A percentile compares a stretch with the other conserved stretches of the same genome.
These are phyloP conservation scores for Holacanthus passer DNA, from an alignment of 2,113 vertebrate species.

Conservation along the genomic window DNA sequence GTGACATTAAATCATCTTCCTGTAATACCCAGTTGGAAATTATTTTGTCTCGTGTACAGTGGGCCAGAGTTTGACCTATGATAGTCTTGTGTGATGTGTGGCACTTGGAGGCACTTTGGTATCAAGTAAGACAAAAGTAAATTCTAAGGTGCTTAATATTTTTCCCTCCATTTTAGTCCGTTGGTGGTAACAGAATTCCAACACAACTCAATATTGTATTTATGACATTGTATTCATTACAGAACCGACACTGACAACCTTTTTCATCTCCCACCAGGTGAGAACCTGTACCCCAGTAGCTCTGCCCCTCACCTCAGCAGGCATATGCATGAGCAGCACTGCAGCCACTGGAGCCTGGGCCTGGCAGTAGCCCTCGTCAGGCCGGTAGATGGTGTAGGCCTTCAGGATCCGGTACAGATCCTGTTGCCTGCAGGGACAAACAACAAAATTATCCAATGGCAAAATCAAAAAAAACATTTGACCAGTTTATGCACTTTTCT, in stretches of 20 bases:
- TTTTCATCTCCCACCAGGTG: not conserved
- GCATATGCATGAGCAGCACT: conserved; percentile 95
- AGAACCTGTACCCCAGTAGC: not conserved
- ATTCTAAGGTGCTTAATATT: too few relatives aligned
- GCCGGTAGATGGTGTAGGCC: conserved; percentile 92
- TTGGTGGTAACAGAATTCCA: not conserved
- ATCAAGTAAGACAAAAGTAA: not conserved
- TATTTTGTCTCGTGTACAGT: not conserved
- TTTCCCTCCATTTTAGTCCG: not conserved
- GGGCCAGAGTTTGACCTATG: not conserved
- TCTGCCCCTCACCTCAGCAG: conserved; percentile 88
- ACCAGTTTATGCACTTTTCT: not conserved
- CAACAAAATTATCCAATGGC: not conserved
- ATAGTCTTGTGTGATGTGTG: not conserved
- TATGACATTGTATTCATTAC: not conserved
- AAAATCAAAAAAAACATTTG: not conserved
- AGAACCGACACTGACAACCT: not conserved
- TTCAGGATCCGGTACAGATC: conserved; percentile 93
- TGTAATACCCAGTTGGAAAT: not conserved
- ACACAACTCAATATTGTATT: not conserved
- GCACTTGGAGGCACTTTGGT: not conserved
- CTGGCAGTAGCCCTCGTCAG: conserved; percentile 94
- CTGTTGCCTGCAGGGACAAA: conserved; percentile 85
- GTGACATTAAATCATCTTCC: conserved; percentile 2
- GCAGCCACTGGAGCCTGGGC: conserved; percentile 93